These are phyloP conservation scores for Macquaria ambigua DNA, from an alignment of 2,113 vertebrate species.

Conservation along the genomic window DNA sequence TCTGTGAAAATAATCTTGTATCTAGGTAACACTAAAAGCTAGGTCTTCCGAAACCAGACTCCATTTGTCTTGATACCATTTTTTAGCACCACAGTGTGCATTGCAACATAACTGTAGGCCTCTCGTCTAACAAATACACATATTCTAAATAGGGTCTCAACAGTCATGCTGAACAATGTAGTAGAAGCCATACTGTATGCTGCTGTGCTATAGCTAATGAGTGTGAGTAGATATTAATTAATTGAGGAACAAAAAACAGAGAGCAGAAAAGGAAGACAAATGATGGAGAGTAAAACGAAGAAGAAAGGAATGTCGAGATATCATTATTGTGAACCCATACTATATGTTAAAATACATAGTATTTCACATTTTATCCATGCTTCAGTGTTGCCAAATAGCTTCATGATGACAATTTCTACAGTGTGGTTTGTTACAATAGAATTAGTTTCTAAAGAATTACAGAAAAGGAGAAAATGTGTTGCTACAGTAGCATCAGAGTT, in stretches of 20 bases:
- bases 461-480: background rate
- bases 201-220: slow-evolving; percentile 54
- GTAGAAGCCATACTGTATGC: slow-evolving; percentile 59
- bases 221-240: slow-evolving; percentile 59
- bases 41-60: background rate
- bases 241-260: slow-evolving; percentile 44
- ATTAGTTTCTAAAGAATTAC: background rate
- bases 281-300: slow-evolving; percentile 18
- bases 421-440: background rate
- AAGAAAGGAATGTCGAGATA: slow-evolving; percentile 31
- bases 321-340: slow-evolving; percentile 12
- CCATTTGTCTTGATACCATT: slow-evolving; percentile 12
- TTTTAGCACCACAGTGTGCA: slow-evolving; percentile 6
- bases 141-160: slow-evolving; percentile 38
- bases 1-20: slow-evolving; percentile 9
- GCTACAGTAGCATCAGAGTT: background rate
- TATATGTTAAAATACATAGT: slow-evolving; percentile 19
- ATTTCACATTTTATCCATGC: background rate
- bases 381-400: background rate
- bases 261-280: slow-evolving; percentile 25
- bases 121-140: slow-evolving; percentile 26
- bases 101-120: slow-evolving; percentile 22
- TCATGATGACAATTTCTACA: background rate
- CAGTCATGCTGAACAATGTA: slow-evolving; percentile 48
- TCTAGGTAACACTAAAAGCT: slow-evolving; percentile 4